Conservation (phyloP, 2,888 invertebrate species). For the Heteromyza rotundicornis region DNA sequence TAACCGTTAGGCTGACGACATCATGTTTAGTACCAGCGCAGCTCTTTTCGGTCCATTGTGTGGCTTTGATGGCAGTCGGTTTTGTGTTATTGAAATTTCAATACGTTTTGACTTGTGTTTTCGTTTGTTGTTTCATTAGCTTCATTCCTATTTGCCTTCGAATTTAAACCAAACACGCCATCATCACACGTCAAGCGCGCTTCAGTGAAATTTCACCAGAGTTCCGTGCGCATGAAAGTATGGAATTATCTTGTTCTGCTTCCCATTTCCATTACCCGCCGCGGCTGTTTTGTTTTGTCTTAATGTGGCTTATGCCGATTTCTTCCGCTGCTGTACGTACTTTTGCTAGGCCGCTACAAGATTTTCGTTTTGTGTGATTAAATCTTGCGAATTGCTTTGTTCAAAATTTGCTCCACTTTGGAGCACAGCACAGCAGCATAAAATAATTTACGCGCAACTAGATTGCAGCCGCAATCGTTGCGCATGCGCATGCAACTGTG, state of each 20-base stretch:
- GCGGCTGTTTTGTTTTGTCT: constrained; percentile 10
- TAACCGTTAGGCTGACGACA: too few species aligned
- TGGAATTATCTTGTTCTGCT: constrained; percentile 55
- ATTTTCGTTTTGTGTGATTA: constrained; percentile 40
- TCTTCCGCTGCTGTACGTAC: constrained; percentile 17
- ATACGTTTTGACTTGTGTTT: constrained; percentile 1
- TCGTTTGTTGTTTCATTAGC: background rate
- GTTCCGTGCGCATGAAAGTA: constrained; percentile 56
- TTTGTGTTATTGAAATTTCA: background rate
- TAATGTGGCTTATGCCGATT: constrained; percentile 43
- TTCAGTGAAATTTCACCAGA: constrained; percentile 54
- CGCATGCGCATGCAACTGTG: background rate
- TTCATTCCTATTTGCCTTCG: background rate
- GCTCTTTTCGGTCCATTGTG: too few species aligned
- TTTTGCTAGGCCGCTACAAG: constrained; percentile 23
- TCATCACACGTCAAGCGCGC: background rate
- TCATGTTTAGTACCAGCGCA: too few species aligned
- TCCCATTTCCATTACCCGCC: constrained; percentile 42
- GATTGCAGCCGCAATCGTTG: background rate
- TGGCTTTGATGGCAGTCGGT: background rate
- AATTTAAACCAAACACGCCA: background rate
- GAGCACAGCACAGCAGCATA: background rate
- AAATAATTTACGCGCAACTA: constrained; percentile 10
- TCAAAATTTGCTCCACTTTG: constrained; percentile 56
- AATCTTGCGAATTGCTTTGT: constrained; percentile 55